Evolutionary conservation across 2,113 vertebrate genomes (phyloP), one percentile per base, ranked within the genome.

Genomic region (Seriola aureovittata): DNA sequence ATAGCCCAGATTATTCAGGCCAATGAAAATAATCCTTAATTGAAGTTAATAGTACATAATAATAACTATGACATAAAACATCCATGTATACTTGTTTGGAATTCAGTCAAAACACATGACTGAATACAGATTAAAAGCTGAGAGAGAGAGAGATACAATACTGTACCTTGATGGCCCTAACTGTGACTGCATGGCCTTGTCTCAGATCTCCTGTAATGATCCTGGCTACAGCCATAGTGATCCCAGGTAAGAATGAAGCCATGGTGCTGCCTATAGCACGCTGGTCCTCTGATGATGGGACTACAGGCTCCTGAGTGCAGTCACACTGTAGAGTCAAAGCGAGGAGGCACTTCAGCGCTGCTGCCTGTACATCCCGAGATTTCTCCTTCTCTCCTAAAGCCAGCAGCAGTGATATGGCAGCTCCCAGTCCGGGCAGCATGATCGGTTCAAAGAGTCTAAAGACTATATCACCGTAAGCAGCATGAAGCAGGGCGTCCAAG

Each of bases 241-340:
- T 92, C n/a, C 98, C 98, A 0, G 98, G 98, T 82, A 99, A 82
- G 85, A 99, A 99, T 2, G 97, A 97, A 25, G 97, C 98, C 88
- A 99, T 93, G 17, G 96, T 85, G 57, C 94, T 90, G 57, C 97
- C 97, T 0, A 97, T 89, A 3, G 64, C 75, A 66, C 71, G 75
- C 1, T 48, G 85, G 74, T 96, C 95, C 0, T 91, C 90, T 16
- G 87, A 81, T 0, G 88, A 87, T 0, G 95, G 86, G 0, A 80
- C 66, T 0, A 57, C 16, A 0, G 96, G 95, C 1, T 94, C 92
- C 72, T 95, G 93, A 16, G 75, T 77, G 84, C 97, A 98, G 72
- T 97, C 95, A 3, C 97, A 97, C 48, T 96, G 96, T 19, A 96
- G 80, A 32, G 96, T 91, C 8, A 99, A 91, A 58, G 93, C 92